Percentiles rank a stretch among this genome's conserved stretches.
phyloP scores from a whole-genome alignment of 2,888 invertebrate species.

The Ariolimax columbianus region DNA sequence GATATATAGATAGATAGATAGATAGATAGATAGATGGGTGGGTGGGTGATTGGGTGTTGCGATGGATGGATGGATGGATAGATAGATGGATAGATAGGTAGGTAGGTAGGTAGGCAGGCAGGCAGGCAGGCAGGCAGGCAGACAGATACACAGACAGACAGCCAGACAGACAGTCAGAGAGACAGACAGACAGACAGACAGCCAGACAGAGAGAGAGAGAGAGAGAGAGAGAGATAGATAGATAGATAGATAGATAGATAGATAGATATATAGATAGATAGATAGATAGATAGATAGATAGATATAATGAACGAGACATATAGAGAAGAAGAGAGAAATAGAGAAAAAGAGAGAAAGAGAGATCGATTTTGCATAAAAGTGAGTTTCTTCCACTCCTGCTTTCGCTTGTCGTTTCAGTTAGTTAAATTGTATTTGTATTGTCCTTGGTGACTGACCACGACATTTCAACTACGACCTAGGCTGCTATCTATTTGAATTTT shows the following conservation, averaged over 20 bases:
- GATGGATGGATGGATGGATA: no score
- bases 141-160: constrained; percentile 33
- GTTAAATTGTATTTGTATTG: no score
- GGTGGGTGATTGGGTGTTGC: no score
- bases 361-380: no score
- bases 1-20: not conserved
- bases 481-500: no score
- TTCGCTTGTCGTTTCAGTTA: no score
- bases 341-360: not conserved
- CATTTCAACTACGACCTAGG: no score
- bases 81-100: constrained; percentile 21
- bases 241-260: not conserved
- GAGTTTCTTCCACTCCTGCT: no score
- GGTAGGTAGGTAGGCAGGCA: constrained; percentile 9
- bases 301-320: not conserved
- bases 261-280: not conserved
- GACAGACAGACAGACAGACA: constrained; percentile 22
- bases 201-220: constrained; percentile 13
- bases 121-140: not conserved
- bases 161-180: constrained; percentile 22
- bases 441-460: no score
- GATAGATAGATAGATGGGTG: not conserved
- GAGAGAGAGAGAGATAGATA: constrained; percentile 31
- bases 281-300: not conserved
- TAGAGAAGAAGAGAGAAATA: not conserved